phyloP scores from a whole-genome alignment of 37 sponge, comb jelly and placozoan species.

The Chondrilla cf. caribensis region DNA sequence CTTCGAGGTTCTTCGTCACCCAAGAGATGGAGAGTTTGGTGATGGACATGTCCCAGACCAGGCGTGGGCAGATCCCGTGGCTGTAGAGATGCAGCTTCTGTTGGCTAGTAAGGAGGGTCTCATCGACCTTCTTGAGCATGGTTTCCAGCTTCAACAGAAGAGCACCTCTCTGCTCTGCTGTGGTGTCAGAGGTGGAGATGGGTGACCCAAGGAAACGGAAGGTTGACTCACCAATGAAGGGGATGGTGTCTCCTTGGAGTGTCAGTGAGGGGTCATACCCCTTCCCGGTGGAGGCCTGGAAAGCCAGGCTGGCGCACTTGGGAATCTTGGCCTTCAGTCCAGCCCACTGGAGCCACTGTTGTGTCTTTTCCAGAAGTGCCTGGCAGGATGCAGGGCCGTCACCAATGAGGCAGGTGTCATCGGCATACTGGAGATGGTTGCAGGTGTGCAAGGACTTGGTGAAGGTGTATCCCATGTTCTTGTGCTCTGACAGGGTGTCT shows the following conservation, averaged over 20 bases:
- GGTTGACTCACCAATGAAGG: neutral
- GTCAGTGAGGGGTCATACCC: neutral
- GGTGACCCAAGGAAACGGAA: constrained; percentile 26
- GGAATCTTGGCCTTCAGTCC: constrained; percentile 28
- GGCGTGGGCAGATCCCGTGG: constrained; percentile 26
- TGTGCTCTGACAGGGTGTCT: neutral
- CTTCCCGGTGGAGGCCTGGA: constrained; percentile 14
- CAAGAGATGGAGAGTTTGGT: constrained; percentile 15
- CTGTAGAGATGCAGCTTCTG: constrained; percentile 34
- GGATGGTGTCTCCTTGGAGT: constrained; percentile 15
- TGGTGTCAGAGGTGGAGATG: neutral
- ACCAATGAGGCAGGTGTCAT: constrained; percentile 23
- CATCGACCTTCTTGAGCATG: constrained; percentile 20
- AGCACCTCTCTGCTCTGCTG: neutral
- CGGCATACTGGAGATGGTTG: constrained; percentile 31
- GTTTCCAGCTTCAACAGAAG: neutral
- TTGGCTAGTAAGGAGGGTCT: constrained; percentile 5
- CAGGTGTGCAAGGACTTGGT: neutral
- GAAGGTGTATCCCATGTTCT: constrained; percentile 7
- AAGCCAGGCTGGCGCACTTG: constrained; percentile 17
- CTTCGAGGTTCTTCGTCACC: constrained; percentile 3
- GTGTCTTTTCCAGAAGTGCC: neutral
- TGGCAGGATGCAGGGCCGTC: constrained; percentile 31
- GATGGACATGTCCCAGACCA: constrained; percentile 27
- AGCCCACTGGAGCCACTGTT: constrained; percentile 23